Evolutionary conservation across 2,888 invertebrate genomes (phyloP), one percentile per base, ranked within the genome.

Genomic region (Blomia tropicalis): DNA sequence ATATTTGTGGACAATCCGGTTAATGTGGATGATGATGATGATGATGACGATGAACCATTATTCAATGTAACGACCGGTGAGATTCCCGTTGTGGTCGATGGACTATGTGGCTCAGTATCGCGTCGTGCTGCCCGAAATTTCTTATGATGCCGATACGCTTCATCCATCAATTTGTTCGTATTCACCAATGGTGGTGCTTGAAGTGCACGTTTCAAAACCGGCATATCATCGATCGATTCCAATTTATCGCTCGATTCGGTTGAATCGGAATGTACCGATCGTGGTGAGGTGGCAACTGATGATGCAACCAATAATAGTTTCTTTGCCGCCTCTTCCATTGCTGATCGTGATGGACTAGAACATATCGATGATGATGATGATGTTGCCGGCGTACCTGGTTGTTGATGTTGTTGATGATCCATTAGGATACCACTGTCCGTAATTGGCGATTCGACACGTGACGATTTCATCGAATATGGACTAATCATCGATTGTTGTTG

Each of bases 111-210:
- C 29, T 68, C 67, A 2, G 64, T 63, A n/a, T 66, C 67, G 25
- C 67, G 62, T 5, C 66, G 43, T 17, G 68, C 66, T 1, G 71
- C 71, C 5, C 91, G 82, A 80, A 91, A 91, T 75, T 91, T 91
- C 76, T 91, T 91, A 79, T 91, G 91, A 65, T 90, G 90, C 73
- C 90, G 88, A 77, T 91, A 91, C 19, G 89, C 89, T 75, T 89
- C 90, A 73, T 90, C 89, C 89, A 91, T 90, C 63, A 91, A 76
- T 72, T 70, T 66, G 43, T 86, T 85, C 62, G 89, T 87, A 72
- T 89, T 88, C 75, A 89, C 87, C 5, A 90, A 77, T 0, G 90
- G 91, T 1, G 91, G 91, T 1, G 91, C 90, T 73, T 91, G 88
- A 23, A 92, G 79, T 2, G 90, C 91, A 60, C 90, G 81, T 74